Evolutionary conservation across 2,888 invertebrate species (phyloP).

Genomic region (Epirrhoe alternata): DNA sequence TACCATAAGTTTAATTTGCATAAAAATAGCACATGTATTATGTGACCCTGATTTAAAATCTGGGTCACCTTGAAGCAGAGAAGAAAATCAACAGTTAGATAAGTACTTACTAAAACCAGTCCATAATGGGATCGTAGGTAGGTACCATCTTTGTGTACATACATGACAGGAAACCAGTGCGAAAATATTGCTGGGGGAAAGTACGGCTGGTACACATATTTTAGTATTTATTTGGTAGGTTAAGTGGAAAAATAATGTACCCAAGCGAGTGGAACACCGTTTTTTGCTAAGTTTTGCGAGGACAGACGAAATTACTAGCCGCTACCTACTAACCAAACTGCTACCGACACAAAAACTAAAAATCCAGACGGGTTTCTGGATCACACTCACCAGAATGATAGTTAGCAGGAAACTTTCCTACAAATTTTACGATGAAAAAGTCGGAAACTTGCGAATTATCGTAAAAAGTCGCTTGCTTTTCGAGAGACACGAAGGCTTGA

Average conservation of each 20-base stretch:
- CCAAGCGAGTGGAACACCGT: neutral
- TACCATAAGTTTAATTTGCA: neutral
- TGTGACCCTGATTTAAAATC: conserved; percentile 29
- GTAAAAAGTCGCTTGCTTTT: conserved; percentile 31
- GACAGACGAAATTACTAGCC: neutral
- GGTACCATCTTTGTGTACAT: conserved; percentile 17
- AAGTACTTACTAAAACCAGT: conserved; percentile 34
- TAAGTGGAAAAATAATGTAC: neutral
- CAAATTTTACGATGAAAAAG: neutral
- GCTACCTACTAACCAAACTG: conserved; percentile 3
- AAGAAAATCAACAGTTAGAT: conserved; percentile 35
- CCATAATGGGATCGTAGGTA: neutral
- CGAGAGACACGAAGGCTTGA: conserved; percentile 25
- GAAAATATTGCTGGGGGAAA: neutral
- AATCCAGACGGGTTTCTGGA: neutral
- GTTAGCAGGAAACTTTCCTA: neutral
- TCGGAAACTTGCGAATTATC: neutral
- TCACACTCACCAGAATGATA: conserved; percentile 9
- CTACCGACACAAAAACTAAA: neutral
- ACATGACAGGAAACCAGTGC: neutral
- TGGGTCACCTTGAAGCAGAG: conserved; percentile 36
- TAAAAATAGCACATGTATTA: conserved; percentile 6
- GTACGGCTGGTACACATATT: neutral
- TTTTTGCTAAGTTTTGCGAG: conserved; percentile 2
- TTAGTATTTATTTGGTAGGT: neutral